phyloP scores from a whole-genome alignment of 2,113 vertebrate species.

The Steatornis caripensis region DNA sequence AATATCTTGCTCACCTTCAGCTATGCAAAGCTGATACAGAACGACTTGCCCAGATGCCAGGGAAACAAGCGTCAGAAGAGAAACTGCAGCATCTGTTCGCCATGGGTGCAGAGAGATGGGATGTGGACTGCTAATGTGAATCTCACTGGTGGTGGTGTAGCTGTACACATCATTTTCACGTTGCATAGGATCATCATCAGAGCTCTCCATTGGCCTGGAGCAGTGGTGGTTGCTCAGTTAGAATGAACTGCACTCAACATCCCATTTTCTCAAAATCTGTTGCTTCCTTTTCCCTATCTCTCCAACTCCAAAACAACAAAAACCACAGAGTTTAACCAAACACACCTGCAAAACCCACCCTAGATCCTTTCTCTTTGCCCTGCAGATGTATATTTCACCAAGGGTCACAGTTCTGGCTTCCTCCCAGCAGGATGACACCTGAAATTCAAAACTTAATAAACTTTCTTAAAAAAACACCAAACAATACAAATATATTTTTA shows the following conservation, averaged over 20 bases:
- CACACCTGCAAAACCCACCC: background rate
- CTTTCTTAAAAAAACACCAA: background rate
- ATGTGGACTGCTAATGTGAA: background rate
- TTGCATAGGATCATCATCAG: no score
- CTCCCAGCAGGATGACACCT: no score
- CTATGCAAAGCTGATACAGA: background rate
- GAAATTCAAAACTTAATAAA: background rate
- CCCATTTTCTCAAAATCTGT: background rate
- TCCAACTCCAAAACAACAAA: background rate
- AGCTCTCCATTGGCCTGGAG: background rate
- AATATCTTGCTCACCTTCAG: background rate
- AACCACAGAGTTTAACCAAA: background rate
- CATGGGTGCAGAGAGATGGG: background rate
- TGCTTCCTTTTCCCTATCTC: background rate
- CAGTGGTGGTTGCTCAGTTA: no score
- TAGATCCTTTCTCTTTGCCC: background rate
- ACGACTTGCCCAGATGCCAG: background rate
- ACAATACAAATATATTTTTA: background rate
- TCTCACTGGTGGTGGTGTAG: background rate
- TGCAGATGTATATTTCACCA: background rate
- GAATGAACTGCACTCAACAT: background rate
- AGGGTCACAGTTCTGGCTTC: background rate
- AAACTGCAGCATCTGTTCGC: rapidly evolving
- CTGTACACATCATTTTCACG: no score
- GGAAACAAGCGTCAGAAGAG: background rate